Evolutionary conservation across 2,797 vertebrate genomes (phyloP), one percentile per base, ranked within the genome.

Genomic region (Sebastolobus altivelis): DNA sequence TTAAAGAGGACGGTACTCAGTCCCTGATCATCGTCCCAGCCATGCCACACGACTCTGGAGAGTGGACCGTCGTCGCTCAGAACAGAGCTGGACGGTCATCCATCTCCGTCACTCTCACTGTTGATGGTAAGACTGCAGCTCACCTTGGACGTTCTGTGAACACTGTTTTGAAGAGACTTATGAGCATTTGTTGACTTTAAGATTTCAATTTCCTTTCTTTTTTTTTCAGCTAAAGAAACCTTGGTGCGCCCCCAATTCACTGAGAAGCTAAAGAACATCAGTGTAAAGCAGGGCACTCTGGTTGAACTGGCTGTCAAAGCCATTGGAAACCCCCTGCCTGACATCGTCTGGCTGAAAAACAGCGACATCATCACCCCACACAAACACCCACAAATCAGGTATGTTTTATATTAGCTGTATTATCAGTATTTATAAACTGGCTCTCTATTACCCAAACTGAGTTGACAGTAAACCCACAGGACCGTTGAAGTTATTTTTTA

Each of bases 331-430:
- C 98, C 98, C 3, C 97, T 98, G 59, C 98, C 98, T 86, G 98
- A 99, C 70, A 99, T 99, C 12, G 98, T 99, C 33, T 99, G 98
- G 98, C 93, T 99, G 85, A 99, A 99, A 87, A 99, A 99, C 93
- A 99, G 98, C 79, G 98, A 99, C 82, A 99, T 99, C 14, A 96
- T 99, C 89, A 96, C 97, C 35, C 96, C 96, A 80, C 97, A 98
- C 84, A 99, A 99, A 87, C 98, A 98, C 70, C 98, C 98, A 52
- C 91, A 96, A 80, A 97, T 99, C 88, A 97, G 93, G 98, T 98
- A 93, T 89, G 93, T 88, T 63, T 81, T 4, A 22, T 8, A 43
- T 35, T 38, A 40, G 20, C 8, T 33, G 27, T 38, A 4, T 27
- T 40, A 54, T 40, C 11, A 49, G 35, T 29, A 22, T 56, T 59